phyloP scores from a whole-genome alignment of 2,888 invertebrate species.

The Pyrrhosoma nymphula region DNA sequence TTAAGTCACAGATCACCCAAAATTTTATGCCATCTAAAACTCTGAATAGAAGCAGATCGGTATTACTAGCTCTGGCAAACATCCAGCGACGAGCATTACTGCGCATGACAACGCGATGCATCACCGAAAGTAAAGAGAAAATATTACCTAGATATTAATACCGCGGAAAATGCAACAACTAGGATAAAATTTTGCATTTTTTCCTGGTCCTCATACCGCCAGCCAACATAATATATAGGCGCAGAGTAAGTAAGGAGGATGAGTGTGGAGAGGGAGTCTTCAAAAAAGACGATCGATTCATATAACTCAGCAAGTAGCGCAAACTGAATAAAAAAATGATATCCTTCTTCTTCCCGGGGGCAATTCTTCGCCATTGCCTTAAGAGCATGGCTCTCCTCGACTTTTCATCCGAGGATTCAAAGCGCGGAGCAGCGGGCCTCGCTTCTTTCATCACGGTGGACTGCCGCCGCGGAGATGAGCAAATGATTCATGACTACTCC shows the following conservation, averaged over 20 bases:
- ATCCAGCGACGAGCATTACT: neutral
- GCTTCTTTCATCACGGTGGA: constrained; percentile 1
- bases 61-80: too few relatives aligned
- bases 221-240: neutral
- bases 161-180: neutral
- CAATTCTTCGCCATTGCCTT: neutral
- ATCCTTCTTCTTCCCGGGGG: neutral
- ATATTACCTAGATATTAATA: constrained; percentile 13
- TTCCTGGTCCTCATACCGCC: neutral
- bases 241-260: neutral
- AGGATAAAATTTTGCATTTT: neutral
- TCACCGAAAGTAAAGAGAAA: neutral
- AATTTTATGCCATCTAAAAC: too few relatives aligned
- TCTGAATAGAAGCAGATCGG: too few relatives aligned
- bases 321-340: neutral
- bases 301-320: neutral
- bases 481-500: constrained; percentile 30
- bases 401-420: constrained; percentile 30
- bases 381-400: neutral
- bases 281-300: neutral
- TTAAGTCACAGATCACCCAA: too few relatives aligned
- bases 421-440: neutral
- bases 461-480: neutral
- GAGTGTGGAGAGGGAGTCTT: neutral
- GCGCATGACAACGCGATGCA: neutral